A percentile compares a stretch with the other conserved stretches of the same genome.
Evolutionary conservation across 2,888 invertebrate genomes (phyloP).

Genomic region (Cremastobaeus sp.): DNA sequence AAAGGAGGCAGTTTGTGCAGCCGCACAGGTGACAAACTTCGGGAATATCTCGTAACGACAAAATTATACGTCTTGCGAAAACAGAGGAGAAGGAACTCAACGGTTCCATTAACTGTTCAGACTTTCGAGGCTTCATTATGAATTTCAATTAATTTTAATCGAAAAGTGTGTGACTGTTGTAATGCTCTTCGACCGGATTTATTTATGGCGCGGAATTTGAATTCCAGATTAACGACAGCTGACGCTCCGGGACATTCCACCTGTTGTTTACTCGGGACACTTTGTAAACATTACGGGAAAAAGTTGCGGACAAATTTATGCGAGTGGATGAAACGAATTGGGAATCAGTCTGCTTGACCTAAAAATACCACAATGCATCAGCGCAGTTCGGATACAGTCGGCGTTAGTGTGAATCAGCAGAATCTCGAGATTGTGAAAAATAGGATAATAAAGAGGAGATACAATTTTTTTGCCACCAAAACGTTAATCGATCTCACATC

Average conservation of each 20-base stretch:
- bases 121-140: no score
- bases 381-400: slow-evolving; percentile 22
- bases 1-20: slow-evolving; percentile 8
- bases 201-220: no score
- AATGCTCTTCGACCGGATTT: no score
- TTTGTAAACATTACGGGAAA: no score
- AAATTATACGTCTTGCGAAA: neutral
- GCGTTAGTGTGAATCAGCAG: slow-evolving; percentile 46
- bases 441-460: slow-evolving; percentile 44
- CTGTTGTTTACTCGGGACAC: no score
- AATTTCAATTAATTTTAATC: no score
- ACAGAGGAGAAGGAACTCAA: slow-evolving; percentile 31
- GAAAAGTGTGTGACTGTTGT: no score
- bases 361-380: slow-evolving; percentile 25
- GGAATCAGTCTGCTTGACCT: slow-evolving; percentile 63
- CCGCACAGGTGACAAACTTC: slow-evolving; percentile 39
- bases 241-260: neutral
- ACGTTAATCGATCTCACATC: slow-evolving; percentile 55
- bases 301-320: slow-evolving; percentile 62
- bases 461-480: slow-evolving; percentile 47
- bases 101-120: slow-evolving; percentile 61
- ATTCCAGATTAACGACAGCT: neutral
- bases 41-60: slow-evolving; percentile 10
- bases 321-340: slow-evolving; percentile 76
- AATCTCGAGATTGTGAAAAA: slow-evolving; percentile 49